phyloP scores from a whole-genome alignment of 1,140 invertebrate species.

The Littorina saxatilis region DNA sequence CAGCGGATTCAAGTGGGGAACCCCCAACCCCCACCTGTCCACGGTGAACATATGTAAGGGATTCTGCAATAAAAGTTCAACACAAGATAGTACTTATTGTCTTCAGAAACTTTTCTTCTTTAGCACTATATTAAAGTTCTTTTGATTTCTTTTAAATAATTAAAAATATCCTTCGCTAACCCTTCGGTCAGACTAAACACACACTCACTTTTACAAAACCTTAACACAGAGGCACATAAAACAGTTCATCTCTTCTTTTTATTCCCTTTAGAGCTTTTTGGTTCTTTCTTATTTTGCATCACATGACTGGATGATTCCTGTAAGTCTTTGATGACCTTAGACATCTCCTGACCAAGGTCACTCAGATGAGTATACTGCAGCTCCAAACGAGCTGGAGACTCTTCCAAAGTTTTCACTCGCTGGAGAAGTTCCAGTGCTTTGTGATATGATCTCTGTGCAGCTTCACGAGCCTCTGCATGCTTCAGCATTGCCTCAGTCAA shows the following conservation, averaged over 20 bases:
- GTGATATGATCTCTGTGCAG: conserved; percentile 21
- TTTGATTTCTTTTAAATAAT: neutral
- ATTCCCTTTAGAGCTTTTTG: neutral
- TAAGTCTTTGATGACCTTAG: conserved; percentile 25
- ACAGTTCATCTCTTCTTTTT: conserved; percentile 22
- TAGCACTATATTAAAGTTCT: neutral
- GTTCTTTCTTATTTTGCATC: neutral
- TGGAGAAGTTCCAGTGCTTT: conserved; percentile 26
- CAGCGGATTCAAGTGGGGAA: no score
- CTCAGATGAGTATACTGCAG: conserved; percentile 3
- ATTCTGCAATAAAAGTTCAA: no score
- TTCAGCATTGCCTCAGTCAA: neutral
- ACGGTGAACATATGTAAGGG: neutral
- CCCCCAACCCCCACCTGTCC: no score
- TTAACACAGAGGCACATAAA: neutral
- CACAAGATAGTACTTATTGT: no score
- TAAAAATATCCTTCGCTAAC: no score
- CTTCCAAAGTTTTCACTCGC: conserved; percentile 16
- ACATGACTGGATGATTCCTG: conserved; percentile 32
- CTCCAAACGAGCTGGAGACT: neutral
- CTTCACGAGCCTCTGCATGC: conserved; percentile 11
- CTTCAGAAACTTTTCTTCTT: neutral
- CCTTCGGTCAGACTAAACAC: neutral
- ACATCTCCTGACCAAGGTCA: conserved; percentile 24
- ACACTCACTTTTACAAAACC: neutral